Base-by-base conservation (phyloP, 2,113 vertebrate species). In the Pygoscelis antarcticus region DNA sequence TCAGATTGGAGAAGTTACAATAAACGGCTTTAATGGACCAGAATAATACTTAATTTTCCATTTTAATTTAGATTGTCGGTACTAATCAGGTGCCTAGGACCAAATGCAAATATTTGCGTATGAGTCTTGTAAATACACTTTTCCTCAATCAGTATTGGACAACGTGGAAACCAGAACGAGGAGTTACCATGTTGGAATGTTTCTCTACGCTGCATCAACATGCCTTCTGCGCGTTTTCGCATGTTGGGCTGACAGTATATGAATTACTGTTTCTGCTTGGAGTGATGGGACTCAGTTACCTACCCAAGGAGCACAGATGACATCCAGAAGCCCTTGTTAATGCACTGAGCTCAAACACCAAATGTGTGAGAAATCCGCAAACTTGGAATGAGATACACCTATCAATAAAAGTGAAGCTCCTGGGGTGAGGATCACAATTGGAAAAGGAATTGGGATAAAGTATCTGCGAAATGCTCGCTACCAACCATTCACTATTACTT, bases 81-180 rank as follows among this genome's bases (percentile, higher is more conserved):
- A 76, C 83, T 90, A 44, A 91, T 76, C 62, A 89, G 93, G 86
- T 96, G 66, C 70, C 82, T 97, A 82, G 96, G 96, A 97, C 96
- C 95, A 98, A 97, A 97, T 62, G n/a, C 92, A 87, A 79, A 52
- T 70, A 36, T 68, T 54, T 87, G 49, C 55, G 60, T 61, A 13
- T 1, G 32, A 91, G 42, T 82, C 83, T 87, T 80, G 95, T 79
- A 25, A 94, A 38, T 81, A 46, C 9, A 5, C 62, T 82, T 88
- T 79, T 57, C 26, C 22, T 87, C 76, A 55, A 2, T 60, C 87
- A 70, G 69, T 92, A 47, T 80, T 76, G 64, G 78, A 76, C 88
- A n/a, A 18, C 1, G 1, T 79, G 75, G 55, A 87, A 89, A 52
- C n/a, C 75, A 61, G 71, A 83, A 20, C 2, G 34, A 57, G 64